A percentile compares a stretch with the other conserved stretches of the same genome.
These are phyloP conservation scores for Sarcophaga bullata DNA, from an alignment of 1,140 invertebrate genomes.

Conservation along the genomic window DNA sequence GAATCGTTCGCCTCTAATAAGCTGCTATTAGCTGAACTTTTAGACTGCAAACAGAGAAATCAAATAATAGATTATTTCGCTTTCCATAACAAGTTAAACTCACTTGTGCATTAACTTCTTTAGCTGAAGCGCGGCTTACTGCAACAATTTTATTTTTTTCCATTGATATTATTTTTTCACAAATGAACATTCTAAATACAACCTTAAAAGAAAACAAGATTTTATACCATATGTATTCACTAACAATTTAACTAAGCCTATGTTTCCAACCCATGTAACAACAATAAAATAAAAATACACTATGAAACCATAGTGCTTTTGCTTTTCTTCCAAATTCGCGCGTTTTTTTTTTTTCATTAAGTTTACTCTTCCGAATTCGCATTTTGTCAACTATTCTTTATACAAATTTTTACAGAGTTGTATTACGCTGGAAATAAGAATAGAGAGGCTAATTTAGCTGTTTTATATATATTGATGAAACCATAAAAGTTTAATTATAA, in stretches of 20 bases:
- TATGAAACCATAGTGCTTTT: no score
- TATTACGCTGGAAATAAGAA: no score
- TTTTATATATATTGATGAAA: no score
- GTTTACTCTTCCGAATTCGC: neutral
- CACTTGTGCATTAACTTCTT: slow-evolving; percentile 19
- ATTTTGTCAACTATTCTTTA: neutral
- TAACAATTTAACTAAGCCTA: neutral
- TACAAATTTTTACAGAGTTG: no score
- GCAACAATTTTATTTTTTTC: slow-evolving; percentile 8
- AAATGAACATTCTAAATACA: slow-evolving; percentile 20
- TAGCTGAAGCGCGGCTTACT: slow-evolving; percentile 11
- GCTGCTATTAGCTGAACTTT: neutral
- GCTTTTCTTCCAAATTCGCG: slow-evolving; percentile 16
- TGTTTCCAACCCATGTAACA: neutral
- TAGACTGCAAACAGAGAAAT: slow-evolving; percentile 7
- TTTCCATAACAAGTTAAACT: neutral
- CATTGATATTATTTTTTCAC: slow-evolving; percentile 15
- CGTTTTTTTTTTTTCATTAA: neutral
- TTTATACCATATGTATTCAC: neutral
- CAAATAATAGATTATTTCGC: neutral
- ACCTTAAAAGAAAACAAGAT: neutral
- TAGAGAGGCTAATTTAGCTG: no score
- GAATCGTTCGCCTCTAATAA: neutral
- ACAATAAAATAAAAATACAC: neutral
- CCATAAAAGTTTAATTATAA: no score